Percentiles rank a stretch among this genome's conserved stretches.
Conservation (phyloP, 1,140 invertebrate species). For the Elysia chlorotica region DNA sequence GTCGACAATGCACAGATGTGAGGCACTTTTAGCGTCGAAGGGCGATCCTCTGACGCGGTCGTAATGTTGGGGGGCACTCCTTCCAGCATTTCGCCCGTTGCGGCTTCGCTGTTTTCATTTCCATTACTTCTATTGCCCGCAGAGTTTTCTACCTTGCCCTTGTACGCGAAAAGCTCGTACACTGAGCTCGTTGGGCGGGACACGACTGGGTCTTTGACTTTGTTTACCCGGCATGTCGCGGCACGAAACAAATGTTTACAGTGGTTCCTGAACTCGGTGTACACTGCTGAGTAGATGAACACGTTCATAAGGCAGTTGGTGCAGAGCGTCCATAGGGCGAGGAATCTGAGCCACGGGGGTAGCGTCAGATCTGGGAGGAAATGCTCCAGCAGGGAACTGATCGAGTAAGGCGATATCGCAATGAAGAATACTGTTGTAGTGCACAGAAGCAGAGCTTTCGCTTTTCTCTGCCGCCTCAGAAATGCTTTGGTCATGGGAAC, state of each 20-base stretch:
- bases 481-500: not conserved
- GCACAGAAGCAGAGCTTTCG: not conserved
- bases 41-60: no score
- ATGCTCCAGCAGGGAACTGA: not conserved
- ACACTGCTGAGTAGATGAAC: not conserved
- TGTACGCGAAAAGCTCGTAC: no score
- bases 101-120: no score
- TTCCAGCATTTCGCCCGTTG: no score
- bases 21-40: no score
- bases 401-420: not conserved
- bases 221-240: not conserved
- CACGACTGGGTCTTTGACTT: no score
- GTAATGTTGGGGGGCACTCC: no score
- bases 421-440: not conserved
- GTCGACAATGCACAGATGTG: no score
- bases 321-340: not conserved
- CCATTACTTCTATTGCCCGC: no score
- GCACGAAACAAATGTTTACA: not conserved
- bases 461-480: not conserved
- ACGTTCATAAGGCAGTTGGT: not conserved
- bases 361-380: not conserved
- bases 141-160: no score
- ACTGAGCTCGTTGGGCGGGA: no score
- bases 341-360: not conserved
- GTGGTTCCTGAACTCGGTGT: not conserved